Percentiles rank a stretch among this genome's conserved stretches.
These are phyloP conservation scores for Gymnocephalus cernua DNA, from an alignment of 2,113 vertebrate species.

Conservation along the genomic window DNA sequence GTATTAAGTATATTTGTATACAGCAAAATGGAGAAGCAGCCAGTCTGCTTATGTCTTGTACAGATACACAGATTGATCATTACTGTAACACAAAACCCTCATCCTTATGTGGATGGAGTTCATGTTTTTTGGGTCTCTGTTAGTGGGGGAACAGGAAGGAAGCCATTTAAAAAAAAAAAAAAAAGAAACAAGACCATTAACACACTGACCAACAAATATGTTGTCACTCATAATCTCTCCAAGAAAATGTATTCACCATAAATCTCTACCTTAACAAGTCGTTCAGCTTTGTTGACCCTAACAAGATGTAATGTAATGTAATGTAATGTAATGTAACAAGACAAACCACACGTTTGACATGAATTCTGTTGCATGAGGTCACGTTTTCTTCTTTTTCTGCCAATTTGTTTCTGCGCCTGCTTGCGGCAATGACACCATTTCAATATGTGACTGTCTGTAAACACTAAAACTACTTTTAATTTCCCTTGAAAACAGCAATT, in stretches of 20 bases:
- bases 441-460: background rate
- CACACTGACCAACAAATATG: background rate
- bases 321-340: no score
- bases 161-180: no score
- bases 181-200: background rate
- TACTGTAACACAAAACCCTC: background rate
- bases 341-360: conserved; percentile 2
- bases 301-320: no score
- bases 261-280: background rate
- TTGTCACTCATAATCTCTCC: background rate
- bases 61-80: background rate
- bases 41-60: background rate
- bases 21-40: background rate
- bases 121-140: conserved; percentile 8
- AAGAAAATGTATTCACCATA: background rate
- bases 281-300: background rate
- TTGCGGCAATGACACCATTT: background rate
- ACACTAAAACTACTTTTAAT: conserved; percentile 1
- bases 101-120: background rate
- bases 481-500: background rate
- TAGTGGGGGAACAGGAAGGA: background rate
- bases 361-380: background rate
- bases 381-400: background rate
- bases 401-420: background rate
- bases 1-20: background rate